A percentile compares a stretch with the other conserved stretches of the same genome.
These are phyloP conservation scores for Latrodectus elegans DNA, from an alignment of 2,888 invertebrate species.

Conservation along the genomic window DNA sequence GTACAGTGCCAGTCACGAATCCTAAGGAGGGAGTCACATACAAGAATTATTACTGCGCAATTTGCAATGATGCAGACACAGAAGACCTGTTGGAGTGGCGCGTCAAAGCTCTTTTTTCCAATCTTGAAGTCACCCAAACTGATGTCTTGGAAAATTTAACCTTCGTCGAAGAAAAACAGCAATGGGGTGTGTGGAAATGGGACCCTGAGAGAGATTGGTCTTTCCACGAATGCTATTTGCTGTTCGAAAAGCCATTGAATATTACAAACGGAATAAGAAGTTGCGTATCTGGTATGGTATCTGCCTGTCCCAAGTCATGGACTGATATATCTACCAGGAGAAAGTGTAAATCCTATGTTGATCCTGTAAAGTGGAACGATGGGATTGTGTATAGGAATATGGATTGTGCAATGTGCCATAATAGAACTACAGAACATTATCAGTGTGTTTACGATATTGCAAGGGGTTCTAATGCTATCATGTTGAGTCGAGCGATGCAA, in stretches of 20 bases:
- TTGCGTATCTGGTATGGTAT: conserved; percentile 33
- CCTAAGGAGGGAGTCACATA: conserved; percentile 28
- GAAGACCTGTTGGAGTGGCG: conserved; percentile 40
- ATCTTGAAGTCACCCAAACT: background rate
- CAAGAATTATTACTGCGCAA: conserved; percentile 51
- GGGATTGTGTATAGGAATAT: conserved; percentile 37
- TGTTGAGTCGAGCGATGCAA: conserved; percentile 33
- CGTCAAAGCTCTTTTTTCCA: conserved; percentile 31
- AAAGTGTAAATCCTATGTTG: conserved; percentile 52
- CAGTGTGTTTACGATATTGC: conserved; percentile 33
- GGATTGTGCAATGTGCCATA: conserved; percentile 50
- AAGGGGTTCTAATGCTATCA: conserved; percentile 7
- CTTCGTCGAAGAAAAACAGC: conserved; percentile 34
- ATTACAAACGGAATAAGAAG: conserved; percentile 21
- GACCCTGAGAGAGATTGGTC: background rate
- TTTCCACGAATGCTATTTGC: conserved; percentile 38
- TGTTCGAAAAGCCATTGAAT: conserved; percentile 32
- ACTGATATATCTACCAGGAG: conserved; percentile 25
- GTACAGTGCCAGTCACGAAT: conserved; percentile 31
- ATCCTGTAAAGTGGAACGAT: conserved; percentile 38
- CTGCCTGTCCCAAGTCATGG: conserved; percentile 41
- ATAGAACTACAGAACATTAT: conserved; percentile 8
- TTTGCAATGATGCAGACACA: conserved; percentile 31
- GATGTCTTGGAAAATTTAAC: conserved; percentile 47
- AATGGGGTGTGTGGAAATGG: conserved; percentile 60